phyloP scores from a whole-genome alignment of 1,140 invertebrate genomes.

The Harpegnathos saltator region DNA sequence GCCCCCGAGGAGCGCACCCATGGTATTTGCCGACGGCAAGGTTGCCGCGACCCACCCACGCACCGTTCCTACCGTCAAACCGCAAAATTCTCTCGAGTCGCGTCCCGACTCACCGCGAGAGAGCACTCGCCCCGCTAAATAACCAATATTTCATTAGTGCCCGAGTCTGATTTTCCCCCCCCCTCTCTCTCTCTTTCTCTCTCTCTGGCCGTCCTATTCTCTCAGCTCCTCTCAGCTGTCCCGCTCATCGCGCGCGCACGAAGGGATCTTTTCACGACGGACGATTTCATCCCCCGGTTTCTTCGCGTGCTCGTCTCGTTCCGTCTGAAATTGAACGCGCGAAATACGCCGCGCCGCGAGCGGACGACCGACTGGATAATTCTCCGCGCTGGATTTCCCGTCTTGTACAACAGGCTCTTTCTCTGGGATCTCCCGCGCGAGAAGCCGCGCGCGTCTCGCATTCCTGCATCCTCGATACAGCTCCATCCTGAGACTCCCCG shows the following conservation, averaged over 20 bases:
- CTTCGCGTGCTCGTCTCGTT: no score
- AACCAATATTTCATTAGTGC: conserved; percentile 36
- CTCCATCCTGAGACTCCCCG: background rate
- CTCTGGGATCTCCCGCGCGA: no score
- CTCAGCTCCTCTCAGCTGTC: no score
- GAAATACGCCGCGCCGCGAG: background rate
- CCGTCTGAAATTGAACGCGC: no score
- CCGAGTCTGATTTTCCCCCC: conserved; percentile 16
- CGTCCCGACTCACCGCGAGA: background rate
- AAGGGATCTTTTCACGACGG: background rate
- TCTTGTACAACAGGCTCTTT: no score
- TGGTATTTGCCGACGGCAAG: background rate
- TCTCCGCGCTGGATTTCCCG: no score
- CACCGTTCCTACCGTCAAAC: no score
- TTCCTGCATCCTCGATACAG: no score
- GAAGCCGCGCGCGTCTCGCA: no score
- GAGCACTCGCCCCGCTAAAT: conserved; percentile 9
- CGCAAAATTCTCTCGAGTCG: conserved; percentile 7
- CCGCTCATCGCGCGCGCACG: no score
- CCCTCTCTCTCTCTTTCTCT: no score
- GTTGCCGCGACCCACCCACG: conserved; percentile 1
- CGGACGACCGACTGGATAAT: background rate
- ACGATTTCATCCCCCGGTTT: conserved; percentile 1
- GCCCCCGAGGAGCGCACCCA: background rate
- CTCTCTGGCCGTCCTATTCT: background rate